These are phyloP conservation scores for Ptiloglossa arizonensis DNA, from an alignment of 1,140 invertebrate genomes.

Conservation along the genomic window DNA sequence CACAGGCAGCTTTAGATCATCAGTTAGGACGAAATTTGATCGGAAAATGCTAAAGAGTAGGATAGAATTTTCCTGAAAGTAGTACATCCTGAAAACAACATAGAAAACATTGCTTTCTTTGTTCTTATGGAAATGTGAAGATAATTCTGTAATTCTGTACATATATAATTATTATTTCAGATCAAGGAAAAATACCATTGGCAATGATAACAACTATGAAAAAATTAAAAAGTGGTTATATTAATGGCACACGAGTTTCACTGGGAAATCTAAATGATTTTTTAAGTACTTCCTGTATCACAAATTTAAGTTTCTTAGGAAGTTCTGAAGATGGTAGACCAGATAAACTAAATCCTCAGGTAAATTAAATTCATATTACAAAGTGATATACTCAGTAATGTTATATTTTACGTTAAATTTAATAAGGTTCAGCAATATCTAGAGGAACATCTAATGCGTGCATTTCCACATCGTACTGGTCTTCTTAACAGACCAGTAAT, in stretches of 20 bases:
- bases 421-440: slow-evolving; percentile 92
- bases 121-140: background rate
- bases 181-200: slow-evolving; percentile 94
- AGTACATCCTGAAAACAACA: background rate
- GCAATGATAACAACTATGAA: slow-evolving; percentile 98
- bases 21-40: slow-evolving; percentile 27
- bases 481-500: slow-evolving; percentile 82
- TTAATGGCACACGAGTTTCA: slow-evolving; percentile 97
- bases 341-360: slow-evolving; percentile 84
- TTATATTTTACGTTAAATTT: slow-evolving; percentile 38
- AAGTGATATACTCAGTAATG: background rate
- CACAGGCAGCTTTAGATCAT: slow-evolving; percentile 59
- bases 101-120: slow-evolving; percentile 5
- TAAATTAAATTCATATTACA: slow-evolving; percentile 34
- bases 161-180: slow-evolving; percentile 83
- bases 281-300: slow-evolving; percentile 96
- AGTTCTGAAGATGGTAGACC: slow-evolving; percentile 95
- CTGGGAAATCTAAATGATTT: slow-evolving; percentile 96
- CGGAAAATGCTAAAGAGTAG: slow-evolving; percentile 6
- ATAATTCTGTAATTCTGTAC: background rate
- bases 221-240: slow-evolving; percentile 99
- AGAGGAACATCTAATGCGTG: slow-evolving; percentile 92
- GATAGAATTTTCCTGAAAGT: background rate
- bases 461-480: slow-evolving; percentile 87
- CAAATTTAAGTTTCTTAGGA: slow-evolving; percentile 96